Evolutionary conservation across 2,888 invertebrate genomes (phyloP).

Genomic region (Perdita meconis): DNA sequence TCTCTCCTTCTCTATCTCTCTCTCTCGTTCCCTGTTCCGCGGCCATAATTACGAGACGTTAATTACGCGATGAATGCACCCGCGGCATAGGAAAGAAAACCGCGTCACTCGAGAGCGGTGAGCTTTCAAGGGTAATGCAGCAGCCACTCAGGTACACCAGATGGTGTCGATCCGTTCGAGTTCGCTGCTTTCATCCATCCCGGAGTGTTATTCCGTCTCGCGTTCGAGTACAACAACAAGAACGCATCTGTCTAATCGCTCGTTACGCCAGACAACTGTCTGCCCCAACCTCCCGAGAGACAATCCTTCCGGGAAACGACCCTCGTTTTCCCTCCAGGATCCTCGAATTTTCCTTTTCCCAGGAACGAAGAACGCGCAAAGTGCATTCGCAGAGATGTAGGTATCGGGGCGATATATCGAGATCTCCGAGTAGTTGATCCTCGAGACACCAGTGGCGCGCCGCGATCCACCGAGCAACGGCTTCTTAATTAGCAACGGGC

Average conservation of each 20-base stretch:
- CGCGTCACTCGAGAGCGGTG: slow-evolving; percentile 59
- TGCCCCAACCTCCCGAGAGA: too few relatives aligned
- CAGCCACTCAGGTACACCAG: slow-evolving; percentile 72
- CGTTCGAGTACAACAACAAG: slow-evolving; percentile 44
- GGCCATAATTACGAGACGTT: slow-evolving; percentile 79
- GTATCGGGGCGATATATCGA: too few relatives aligned
- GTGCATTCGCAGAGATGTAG: too few relatives aligned
- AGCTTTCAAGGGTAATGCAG: slow-evolving; percentile 68
- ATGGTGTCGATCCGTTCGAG: slow-evolving; percentile 68
- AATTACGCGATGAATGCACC: slow-evolving; percentile 78
- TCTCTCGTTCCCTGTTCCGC: slow-evolving; percentile 54
- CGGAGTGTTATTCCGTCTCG: slow-evolving; percentile 49
- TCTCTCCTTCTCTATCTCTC: slow-evolving; percentile 53
- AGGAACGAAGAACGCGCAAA: too few relatives aligned
- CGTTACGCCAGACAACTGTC: neutral
- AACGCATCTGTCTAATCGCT: slow-evolving; percentile 56
- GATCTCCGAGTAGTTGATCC: too few relatives aligned
- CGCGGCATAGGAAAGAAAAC: slow-evolving; percentile 49
- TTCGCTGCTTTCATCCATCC: slow-evolving; percentile 44
- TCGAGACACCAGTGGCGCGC: too few relatives aligned
- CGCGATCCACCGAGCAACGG: slow-evolving; percentile 22
- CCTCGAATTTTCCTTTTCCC: too few relatives aligned
- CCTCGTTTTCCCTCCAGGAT: too few relatives aligned
- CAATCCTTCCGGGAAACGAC: too few relatives aligned
- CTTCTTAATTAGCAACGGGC: slow-evolving; percentile 67